A percentile compares a stretch with the other conserved stretches of the same genome.
These are phyloP conservation scores for Steinernema hermaphroditum DNA, from an alignment of 2,888 invertebrate species.

Conservation along the genomic window DNA sequence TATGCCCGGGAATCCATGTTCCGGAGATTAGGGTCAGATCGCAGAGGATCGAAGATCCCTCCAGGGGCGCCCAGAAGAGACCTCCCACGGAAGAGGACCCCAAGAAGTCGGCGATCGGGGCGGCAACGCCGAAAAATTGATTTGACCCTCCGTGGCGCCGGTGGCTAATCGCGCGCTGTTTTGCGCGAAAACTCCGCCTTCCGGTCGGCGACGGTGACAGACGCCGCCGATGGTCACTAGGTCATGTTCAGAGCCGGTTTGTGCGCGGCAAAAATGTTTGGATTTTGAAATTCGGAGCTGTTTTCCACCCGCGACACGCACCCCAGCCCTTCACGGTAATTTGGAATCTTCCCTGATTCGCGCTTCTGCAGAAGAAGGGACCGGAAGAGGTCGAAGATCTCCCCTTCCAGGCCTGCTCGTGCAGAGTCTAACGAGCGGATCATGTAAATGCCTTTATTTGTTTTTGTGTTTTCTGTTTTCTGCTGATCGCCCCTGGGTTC, in stretches of 20 bases:
- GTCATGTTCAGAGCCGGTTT: constrained; percentile 24
- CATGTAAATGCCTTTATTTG: not conserved
- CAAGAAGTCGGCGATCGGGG: not conserved
- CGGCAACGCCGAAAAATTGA: not conserved
- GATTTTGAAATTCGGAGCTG: constrained; percentile 17
- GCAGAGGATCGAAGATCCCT: not conserved
- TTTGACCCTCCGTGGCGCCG: constrained; percentile 21
- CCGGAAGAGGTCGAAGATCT: too few relatives aligned
- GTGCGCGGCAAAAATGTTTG: constrained; percentile 19
- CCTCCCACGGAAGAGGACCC: not conserved
- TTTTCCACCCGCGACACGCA: not conserved
- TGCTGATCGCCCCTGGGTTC: not conserved
- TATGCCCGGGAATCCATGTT: constrained; percentile 14
- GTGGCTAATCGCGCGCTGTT: constrained; percentile 18
- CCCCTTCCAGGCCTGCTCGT: too few relatives aligned
- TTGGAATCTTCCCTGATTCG: too few relatives aligned
- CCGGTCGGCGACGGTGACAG: constrained; percentile 9
- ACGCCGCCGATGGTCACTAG: constrained; percentile 23
- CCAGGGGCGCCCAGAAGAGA: not conserved
- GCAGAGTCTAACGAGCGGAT: too few relatives aligned
- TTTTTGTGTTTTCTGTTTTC: constrained; percentile 2
- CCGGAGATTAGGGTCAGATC: not conserved
- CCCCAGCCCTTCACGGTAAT: too few relatives aligned
- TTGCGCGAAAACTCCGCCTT: constrained; percentile 1
- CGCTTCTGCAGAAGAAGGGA: too few relatives aligned